phyloP scores from a whole-genome alignment of 2,888 invertebrate species.

The Heliconius hortense region DNA sequence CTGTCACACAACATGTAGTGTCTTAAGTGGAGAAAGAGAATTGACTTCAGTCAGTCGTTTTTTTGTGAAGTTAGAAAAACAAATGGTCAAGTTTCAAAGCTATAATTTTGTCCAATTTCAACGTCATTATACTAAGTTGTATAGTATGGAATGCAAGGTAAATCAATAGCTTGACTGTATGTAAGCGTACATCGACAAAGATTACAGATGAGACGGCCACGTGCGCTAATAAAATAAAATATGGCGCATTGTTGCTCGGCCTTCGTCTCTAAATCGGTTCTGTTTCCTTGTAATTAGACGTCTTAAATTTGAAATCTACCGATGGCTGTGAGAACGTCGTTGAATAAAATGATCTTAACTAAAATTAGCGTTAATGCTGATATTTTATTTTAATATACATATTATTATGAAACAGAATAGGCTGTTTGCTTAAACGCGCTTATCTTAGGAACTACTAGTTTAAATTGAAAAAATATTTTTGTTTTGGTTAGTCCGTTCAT shows the following conservation, averaged over 20 bases:
- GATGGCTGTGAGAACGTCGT: background rate
- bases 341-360: background rate
- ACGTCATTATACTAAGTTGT: background rate
- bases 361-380: background rate
- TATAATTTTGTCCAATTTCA: no score
- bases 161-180: conserved; percentile 11
- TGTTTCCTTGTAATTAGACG: conserved; percentile 33
- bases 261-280: conserved; percentile 40
- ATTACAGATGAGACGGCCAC: conserved; percentile 37
- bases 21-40: no score
- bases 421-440: no score
- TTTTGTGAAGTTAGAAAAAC: no score
- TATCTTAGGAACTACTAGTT: no score
- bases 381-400: background rate
- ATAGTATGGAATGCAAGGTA: background rate
- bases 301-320: conserved; percentile 11
- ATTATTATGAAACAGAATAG: background rate
- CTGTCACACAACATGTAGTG: no score
- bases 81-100: no score
- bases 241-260: conserved; percentile 47
- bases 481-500: no score
- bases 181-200: conserved; percentile 20
- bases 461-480: no score
- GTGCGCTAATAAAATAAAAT: conserved; percentile 45
- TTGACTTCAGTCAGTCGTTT: no score